Evolutionary conservation across 2,113 vertebrate genomes (phyloP).

Genomic region (Xenopus tropicalis): DNA sequence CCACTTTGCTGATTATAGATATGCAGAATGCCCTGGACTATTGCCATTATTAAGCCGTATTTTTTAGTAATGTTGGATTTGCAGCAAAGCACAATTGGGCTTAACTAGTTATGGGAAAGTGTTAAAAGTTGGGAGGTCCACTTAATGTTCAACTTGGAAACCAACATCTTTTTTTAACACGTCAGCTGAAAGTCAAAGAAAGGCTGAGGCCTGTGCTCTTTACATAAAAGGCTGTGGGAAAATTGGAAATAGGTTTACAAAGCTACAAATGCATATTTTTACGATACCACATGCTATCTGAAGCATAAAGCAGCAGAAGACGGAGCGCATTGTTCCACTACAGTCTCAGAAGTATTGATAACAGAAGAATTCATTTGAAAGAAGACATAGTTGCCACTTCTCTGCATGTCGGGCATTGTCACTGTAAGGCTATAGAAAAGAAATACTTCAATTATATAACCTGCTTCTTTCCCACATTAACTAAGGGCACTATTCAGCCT

Average conservation of each 20-base stretch:
- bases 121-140: background rate
- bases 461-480: conserved; percentile 11
- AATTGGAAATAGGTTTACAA: background rate
- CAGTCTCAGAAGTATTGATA: conserved; percentile 6
- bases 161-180: background rate
- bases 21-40: too few species aligned
- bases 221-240: background rate
- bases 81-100: too few species aligned
- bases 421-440: conserved; percentile 1
- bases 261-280: background rate
- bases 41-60: too few species aligned
- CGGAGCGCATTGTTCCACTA: background rate
- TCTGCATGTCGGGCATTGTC: background rate
- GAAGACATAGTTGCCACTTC: background rate
- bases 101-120: background rate
- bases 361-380: background rate
- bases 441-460: conserved; percentile 9
- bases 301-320: background rate
- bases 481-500: background rate
- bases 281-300: background rate
- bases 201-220: background rate
- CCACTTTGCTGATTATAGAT: too few species aligned
- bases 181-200: background rate
- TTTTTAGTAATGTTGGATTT: too few species aligned
- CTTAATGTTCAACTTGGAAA: background rate